Conservation (phyloP, 2,888 invertebrate genomes). For the Clivina fossor region DNA sequence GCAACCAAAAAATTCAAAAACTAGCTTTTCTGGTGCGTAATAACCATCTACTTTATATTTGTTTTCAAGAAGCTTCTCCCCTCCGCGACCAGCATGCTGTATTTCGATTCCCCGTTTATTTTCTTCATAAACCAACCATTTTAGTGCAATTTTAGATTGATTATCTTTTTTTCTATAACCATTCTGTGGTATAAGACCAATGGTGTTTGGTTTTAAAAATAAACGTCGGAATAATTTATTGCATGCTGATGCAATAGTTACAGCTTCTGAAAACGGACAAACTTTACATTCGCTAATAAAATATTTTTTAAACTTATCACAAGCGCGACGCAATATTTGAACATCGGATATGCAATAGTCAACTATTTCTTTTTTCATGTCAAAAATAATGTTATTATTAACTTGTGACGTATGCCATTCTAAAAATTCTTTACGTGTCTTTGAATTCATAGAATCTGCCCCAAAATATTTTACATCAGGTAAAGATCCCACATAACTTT, state of each 20-base stretch:
- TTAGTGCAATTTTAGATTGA: too few relatives aligned
- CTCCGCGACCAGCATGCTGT: conserved; percentile 22
- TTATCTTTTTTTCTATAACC: too few relatives aligned
- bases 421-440: conserved; percentile 18
- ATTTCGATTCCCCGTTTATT: conserved; percentile 25
- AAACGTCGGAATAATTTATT: conserved; percentile 40
- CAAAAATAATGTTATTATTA: conserved; percentile 37
- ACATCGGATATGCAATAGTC: conserved; percentile 40
- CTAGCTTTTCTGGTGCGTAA: conserved; percentile 9
- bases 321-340: conserved; percentile 42
- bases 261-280: conserved; percentile 42
- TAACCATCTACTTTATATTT: conserved; percentile 16
- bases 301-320: conserved; percentile 40
- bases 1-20: conserved; percentile 27
- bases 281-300: conserved; percentile 38
- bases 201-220: conserved; percentile 41
- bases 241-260: conserved; percentile 42
- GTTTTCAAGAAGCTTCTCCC: conserved; percentile 2
- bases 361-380: conserved; percentile 42
- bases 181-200: conserved; percentile 42
- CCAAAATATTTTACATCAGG: conserved; percentile 16
- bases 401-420: conserved; percentile 17
- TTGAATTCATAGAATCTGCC: conserved; percentile 17
- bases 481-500: conserved; percentile 22
- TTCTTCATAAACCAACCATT: too few relatives aligned